Evolutionary conservation across 2,797 vertebrate genomes (phyloP).

Genomic region (Falco cherrug): DNA sequence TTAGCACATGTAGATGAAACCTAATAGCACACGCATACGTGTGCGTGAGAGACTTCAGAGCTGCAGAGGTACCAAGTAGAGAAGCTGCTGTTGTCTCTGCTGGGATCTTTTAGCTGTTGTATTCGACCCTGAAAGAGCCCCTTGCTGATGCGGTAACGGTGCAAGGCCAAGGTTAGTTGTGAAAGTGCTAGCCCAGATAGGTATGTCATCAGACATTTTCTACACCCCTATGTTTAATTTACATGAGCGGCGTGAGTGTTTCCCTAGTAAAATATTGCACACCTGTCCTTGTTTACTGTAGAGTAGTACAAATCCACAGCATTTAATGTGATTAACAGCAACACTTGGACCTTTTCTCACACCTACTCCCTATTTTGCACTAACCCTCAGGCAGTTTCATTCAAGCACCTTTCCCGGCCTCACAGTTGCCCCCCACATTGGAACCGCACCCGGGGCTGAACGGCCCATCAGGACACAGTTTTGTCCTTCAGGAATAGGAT

Average conservation of each 20-base stretch:
- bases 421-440: no score
- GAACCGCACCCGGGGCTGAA: background rate
- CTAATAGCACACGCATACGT: accelerated
- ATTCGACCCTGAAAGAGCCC: background rate
- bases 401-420: background rate
- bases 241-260: no score
- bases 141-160: background rate
- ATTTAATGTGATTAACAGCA: background rate
- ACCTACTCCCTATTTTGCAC: background rate
- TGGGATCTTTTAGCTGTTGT: background rate
- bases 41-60: background rate
- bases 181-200: background rate
- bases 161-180: background rate
- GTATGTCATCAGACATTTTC: background rate
- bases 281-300: background rate
- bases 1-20: background rate
- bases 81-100: background rate
- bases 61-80: no score
- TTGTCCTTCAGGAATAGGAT: no score
- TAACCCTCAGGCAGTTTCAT: background rate
- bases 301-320: no score
- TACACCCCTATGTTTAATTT: background rate
- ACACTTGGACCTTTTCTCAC: background rate
- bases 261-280: background rate
- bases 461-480: no score